phyloP scores from a whole-genome alignment of 2,888 invertebrate species.

The Pheosia gnoma region DNA sequence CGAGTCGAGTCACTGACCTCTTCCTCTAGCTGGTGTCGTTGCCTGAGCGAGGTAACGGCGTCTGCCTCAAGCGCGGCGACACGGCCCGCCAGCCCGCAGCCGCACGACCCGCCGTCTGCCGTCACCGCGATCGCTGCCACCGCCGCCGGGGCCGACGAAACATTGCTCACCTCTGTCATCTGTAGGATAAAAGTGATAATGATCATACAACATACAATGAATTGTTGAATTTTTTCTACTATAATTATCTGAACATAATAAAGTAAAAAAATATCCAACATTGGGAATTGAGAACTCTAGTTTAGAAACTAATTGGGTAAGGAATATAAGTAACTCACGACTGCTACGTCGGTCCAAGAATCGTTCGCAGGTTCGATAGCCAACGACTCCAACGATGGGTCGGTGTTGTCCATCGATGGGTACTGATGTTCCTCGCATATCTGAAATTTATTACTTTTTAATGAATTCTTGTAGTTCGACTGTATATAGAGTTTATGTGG shows the following conservation, averaged over 20 bases:
- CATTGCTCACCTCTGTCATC: conserved; percentile 22
- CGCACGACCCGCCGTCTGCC: conserved; percentile 40
- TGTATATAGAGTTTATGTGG: too few relatives aligned
- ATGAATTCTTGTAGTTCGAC: not conserved
- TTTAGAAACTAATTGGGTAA: too few relatives aligned
- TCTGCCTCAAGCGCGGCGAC: conserved; percentile 82
- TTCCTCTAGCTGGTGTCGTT: conserved; percentile 67
- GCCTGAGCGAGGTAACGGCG: conserved; percentile 53
- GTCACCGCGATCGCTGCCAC: conserved; percentile 11
- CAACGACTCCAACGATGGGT: conserved; percentile 63
- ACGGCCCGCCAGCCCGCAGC: conserved; percentile 70
- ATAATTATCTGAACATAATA: not conserved
- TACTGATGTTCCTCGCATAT: conserved; percentile 81
- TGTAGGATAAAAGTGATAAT: conserved; percentile 1
- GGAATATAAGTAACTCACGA: conserved; percentile 34
- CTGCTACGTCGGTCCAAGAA: conserved; percentile 67
- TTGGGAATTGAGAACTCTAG: too few relatives aligned
- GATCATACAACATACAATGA: too few relatives aligned
- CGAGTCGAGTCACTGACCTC: conserved; percentile 53
- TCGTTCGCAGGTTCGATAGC: conserved; percentile 61
- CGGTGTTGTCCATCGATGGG: conserved; percentile 75
- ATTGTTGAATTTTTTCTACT: too few relatives aligned
- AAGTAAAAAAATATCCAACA: not conserved
- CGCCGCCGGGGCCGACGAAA: not conserved
- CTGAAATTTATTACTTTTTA: conserved; percentile 42